A percentile compares a stretch with the other conserved stretches of the same genome.
Evolutionary conservation across 2,888 invertebrate genomes (phyloP).

Genomic region (Dione vanillae): DNA sequence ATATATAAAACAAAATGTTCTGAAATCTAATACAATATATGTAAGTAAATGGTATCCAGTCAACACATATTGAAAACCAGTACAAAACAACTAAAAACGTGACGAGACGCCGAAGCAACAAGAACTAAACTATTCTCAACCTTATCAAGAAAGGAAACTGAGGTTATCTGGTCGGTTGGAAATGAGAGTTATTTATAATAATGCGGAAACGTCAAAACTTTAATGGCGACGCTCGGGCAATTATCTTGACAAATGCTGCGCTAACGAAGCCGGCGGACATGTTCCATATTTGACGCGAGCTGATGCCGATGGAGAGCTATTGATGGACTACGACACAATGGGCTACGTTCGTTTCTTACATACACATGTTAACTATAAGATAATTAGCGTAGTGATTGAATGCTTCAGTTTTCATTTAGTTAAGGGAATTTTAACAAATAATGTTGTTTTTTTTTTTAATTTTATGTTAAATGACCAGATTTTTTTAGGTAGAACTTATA

Average conservation of each 20-base stretch:
- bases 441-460: too few relatives aligned
- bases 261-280: constrained; percentile 73
- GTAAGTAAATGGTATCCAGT: not conserved
- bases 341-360: constrained; percentile 50
- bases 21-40: too few relatives aligned
- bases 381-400: not conserved
- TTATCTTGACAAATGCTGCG: constrained; percentile 78
- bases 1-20: too few relatives aligned
- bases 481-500: too few relatives aligned
- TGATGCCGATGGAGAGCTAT: constrained; percentile 72
- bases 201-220: constrained; percentile 70
- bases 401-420: not conserved
- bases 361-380: not conserved
- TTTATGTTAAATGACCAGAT: too few relatives aligned
- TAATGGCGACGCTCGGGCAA: constrained; percentile 69
- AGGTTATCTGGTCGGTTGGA: constrained; percentile 40
- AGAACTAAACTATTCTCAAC: constrained; percentile 44
- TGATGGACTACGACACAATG: constrained; percentile 68
- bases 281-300: constrained; percentile 63
- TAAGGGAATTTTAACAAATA: too few relatives aligned
- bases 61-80: constrained; percentile 48
- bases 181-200: constrained; percentile 57
- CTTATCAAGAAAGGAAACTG: constrained; percentile 33
- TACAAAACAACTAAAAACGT: constrained; percentile 62
- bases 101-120: constrained; percentile 71